A percentile compares a stretch with the other conserved stretches of the same genome.
Conservation (phyloP, 1,140 invertebrate species). For the Calliphora vicina region DNA sequence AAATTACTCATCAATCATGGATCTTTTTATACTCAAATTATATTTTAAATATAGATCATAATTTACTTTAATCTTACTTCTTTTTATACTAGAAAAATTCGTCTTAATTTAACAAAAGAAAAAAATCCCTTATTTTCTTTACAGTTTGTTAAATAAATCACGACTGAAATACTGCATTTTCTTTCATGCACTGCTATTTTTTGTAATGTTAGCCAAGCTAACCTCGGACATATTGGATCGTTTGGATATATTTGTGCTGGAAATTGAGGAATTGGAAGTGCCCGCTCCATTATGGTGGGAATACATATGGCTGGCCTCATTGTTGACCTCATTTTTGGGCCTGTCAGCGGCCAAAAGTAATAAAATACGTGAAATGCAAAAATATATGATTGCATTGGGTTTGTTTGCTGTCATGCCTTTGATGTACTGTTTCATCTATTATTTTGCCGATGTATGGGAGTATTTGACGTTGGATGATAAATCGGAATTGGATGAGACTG, state of each 20-base stretch:
- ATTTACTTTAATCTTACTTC: no score
- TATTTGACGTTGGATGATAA: constrained; percentile 76
- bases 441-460: constrained; percentile 83
- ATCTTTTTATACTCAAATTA: no score
- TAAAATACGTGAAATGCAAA: constrained; percentile 77
- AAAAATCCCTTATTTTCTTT: constrained; percentile 47
- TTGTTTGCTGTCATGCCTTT: constrained; percentile 83
- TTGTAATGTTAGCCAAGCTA: constrained; percentile 90
- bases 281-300: constrained; percentile 86
- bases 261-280: constrained; percentile 92
- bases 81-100: no score
- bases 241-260: constrained; percentile 91
- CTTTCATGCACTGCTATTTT: constrained; percentile 89
- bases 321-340: constrained; percentile 87
- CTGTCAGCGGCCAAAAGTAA: constrained; percentile 86
- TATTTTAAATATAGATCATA: no score
- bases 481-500: constrained; percentile 69
- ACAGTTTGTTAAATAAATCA: constrained; percentile 90
- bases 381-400: constrained; percentile 83
- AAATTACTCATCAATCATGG: no score
- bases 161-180: constrained; percentile 92
- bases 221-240: constrained; percentile 90
- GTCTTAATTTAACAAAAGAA: no score
- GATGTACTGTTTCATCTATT: constrained; percentile 81
- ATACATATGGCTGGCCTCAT: constrained; percentile 89